Evolutionary conservation across 2,113 vertebrate species (phyloP).

Genomic region (Passer montanus): DNA sequence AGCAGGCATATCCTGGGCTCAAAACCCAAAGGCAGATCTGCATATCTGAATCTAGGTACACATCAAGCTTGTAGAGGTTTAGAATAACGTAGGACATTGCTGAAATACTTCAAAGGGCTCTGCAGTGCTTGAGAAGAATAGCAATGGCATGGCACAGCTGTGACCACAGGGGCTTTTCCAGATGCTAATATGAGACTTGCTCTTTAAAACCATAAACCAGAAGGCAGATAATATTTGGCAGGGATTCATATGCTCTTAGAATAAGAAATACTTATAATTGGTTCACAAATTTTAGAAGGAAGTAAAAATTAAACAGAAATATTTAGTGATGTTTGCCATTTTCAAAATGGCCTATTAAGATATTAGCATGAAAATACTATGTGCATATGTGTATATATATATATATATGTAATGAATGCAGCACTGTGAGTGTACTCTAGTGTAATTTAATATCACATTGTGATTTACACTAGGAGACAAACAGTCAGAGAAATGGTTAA

Average conservation of each 20-base stretch:
- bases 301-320: not conserved
- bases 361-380: not conserved
- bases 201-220: not conserved
- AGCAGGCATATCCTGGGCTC: not conserved
- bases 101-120: not conserved
- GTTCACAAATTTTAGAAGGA: not conserved
- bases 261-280: not conserved
- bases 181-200: not conserved
- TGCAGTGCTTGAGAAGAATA: not conserved
- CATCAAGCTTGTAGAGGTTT: not conserved
- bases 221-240: not conserved
- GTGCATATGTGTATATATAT: too few relatives aligned
- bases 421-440: not conserved
- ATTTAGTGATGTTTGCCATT: not conserved
- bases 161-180: not conserved
- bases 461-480: not conserved
- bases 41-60: not conserved
- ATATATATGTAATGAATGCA: not conserved
- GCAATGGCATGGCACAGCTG: not conserved
- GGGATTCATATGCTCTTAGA: not conserved
- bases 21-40: not conserved
- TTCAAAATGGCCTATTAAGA: not conserved
- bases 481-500: slow-evolving; percentile 3
- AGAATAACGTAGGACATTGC: not conserved
- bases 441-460: not conserved